Evolutionary conservation across 2,113 vertebrate genomes (phyloP).

Genomic region (Sceloporus tristichus): DNA sequence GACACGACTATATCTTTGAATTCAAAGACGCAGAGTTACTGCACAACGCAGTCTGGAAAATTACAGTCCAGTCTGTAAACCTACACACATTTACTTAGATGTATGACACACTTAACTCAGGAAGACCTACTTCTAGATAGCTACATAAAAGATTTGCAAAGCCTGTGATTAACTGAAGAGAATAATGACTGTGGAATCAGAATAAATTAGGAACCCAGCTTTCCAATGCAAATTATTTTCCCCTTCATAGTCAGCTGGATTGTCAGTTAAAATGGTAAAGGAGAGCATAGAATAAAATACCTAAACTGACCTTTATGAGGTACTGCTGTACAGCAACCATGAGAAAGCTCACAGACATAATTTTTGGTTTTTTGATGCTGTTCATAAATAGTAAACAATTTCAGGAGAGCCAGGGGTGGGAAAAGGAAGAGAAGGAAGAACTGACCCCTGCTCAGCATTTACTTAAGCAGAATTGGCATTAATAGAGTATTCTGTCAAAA

Average conservation of each 20-base stretch:
- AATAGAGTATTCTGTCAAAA: slow-evolving; percentile 94
- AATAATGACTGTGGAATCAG: slow-evolving; percentile 79
- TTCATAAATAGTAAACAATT: slow-evolving; percentile 82
- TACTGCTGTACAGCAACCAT: slow-evolving; percentile 77
- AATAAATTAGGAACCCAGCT: slow-evolving; percentile 69
- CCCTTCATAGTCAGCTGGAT: slow-evolving; percentile 76
- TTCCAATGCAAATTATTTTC: slow-evolving; percentile 74
- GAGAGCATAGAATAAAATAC: slow-evolving; percentile 67
- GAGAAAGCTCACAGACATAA: slow-evolving; percentile 77
- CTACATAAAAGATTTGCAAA: slow-evolving; percentile 52
- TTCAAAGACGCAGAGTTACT: no score
- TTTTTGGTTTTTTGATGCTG: slow-evolving; percentile 79
- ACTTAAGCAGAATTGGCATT: slow-evolving; percentile 92
- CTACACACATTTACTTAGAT: background rate
- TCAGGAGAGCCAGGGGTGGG: slow-evolving; percentile 16
- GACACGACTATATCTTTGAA: no score
- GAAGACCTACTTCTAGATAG: background rate
- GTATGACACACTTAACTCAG: background rate
- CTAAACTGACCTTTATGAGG: slow-evolving; percentile 77
- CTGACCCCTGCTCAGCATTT: slow-evolving; percentile 89
- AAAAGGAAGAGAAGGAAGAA: slow-evolving; percentile 65
- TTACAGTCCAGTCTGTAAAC: background rate
- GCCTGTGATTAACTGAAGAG: slow-evolving; percentile 82
- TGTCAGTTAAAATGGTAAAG: slow-evolving; percentile 79
- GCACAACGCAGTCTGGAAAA: no score